These are phyloP conservation scores for Psilopsiagon aymara DNA, from an alignment of 2,113 vertebrate genomes.

Conservation along the genomic window DNA sequence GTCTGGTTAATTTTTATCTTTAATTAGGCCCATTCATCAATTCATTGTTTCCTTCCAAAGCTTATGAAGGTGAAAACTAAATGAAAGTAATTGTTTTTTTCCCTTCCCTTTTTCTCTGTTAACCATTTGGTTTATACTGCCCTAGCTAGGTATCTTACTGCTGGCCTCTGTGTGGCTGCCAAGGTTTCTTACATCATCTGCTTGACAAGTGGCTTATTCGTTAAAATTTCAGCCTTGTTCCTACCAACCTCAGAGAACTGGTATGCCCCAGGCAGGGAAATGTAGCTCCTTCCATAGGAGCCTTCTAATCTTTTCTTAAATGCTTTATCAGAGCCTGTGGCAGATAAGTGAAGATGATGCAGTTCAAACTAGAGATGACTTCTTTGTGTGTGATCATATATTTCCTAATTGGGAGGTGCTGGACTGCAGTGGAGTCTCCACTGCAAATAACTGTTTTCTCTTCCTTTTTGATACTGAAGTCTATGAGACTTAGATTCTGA, in stretches of 20 bases:
- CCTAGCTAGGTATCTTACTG: not conserved
- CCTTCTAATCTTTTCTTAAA: constrained; percentile 63
- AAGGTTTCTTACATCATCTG: constrained; percentile 64
- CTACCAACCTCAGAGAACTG: constrained; percentile 53
- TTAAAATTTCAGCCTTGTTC: constrained; percentile 67
- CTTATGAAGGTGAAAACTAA: not conserved
- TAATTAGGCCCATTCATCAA: not conserved
- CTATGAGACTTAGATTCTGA: not conserved
- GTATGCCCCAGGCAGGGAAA: constrained; percentile 59
- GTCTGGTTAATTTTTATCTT: not conserved
- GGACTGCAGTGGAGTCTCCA: not conserved
- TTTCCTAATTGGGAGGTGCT: not conserved
- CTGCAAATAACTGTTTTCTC: not conserved
- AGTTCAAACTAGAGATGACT: not conserved
- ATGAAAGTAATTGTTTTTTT: not conserved
- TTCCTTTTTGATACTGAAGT: not conserved
- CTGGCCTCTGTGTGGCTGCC: constrained; percentile 39
- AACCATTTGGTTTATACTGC: not conserved
- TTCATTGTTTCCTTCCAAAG: not conserved
- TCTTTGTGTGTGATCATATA: not conserved
- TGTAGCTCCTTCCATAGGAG: constrained; percentile 52
- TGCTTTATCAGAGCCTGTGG: constrained; percentile 34
- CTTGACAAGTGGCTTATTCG: constrained; percentile 66
- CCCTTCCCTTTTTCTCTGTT: not conserved
- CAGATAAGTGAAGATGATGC: constrained; percentile 31